These are phyloP conservation scores for Andrena minutula DNA, from an alignment of 2,888 invertebrate genomes.

Conservation along the genomic window DNA sequence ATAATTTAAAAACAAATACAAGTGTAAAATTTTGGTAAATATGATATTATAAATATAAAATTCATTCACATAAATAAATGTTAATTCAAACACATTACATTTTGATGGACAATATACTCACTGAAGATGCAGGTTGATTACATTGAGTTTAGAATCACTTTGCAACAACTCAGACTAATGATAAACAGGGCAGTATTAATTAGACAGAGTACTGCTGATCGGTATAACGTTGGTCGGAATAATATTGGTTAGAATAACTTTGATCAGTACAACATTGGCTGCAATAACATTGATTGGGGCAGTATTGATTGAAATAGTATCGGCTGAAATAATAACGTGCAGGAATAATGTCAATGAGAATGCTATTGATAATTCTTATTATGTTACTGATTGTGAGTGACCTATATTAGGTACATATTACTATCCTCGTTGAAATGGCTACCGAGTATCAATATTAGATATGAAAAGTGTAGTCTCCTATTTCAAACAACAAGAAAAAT, in stretches of 20 bases:
- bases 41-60: too few species aligned
- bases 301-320: not conserved
- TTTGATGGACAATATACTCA: too few species aligned
- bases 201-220: not conserved
- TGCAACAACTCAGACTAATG: not conserved
- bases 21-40: too few species aligned
- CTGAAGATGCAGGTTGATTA: not conserved
- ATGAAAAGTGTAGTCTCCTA: too few species aligned
- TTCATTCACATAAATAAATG: too few species aligned
- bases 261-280: not conserved
- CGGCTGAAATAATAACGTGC: not conserved
- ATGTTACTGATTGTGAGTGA: too few species aligned
- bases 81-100: too few species aligned
- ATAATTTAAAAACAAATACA: too few species aligned
- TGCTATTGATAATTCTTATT: not conserved
- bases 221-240: not conserved
- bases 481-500: too few species aligned
- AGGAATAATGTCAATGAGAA: not conserved
- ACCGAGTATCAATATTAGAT: too few species aligned
- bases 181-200: not conserved
- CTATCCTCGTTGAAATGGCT: too few species aligned
- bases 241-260: conserved; percentile 10
- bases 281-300: not conserved
- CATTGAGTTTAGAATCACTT: not conserved
- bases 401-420: too few species aligned